Evolutionary conservation across 2,113 vertebrate genomes (phyloP), one percentile per base, ranked within the genome.

Genomic region (Gymnogyps californianus): DNA sequence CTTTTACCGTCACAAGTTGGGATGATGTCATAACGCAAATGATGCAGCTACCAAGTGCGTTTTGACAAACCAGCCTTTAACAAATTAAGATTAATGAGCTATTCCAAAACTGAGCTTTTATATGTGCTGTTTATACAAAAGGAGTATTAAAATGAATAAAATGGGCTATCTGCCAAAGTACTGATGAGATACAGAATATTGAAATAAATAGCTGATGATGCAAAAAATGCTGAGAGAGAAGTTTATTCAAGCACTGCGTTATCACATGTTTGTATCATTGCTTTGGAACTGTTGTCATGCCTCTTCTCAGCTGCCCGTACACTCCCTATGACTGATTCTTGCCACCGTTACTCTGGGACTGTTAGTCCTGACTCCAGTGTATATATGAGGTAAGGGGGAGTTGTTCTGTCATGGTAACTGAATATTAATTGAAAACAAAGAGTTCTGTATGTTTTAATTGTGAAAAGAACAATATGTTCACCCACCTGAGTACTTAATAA

Each of bases 161-260:
- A 84, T 28, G 57, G 77, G 52, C 92, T 97, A 70, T 84, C 93
- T 96, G 82, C 79, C 77, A 86, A 91, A 95, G 34, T 71, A 90
- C 75, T 38, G 44, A 86, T 91, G 95, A 57, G 70, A 94, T 90
- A 87, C n/a, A 92, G 89, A 94, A 83, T 96, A 87, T 70, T 93
- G 86, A 96, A 96, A 96, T 93, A 93, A 97, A 95, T 89, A 95
- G 90, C 82, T 93, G 95, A 94, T 76, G 78, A 93, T 79, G 77
- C 57, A 80, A 8, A 93, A 92, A 95, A 20, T 54, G 78, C 36
- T 40, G 51, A 89, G 82, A 95, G 29, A 91, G 42, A 65, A 7
- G 5, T 71, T 70, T 94, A 70, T 66, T 83, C 44, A 65, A 78
- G 69, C 25, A 58, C 47, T 17, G 40, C 34, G 67, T 18, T 31